Percentiles rank a stretch among this genome's conserved stretches.
These are phyloP conservation scores for Ceratitis capitata DNA, from an alignment of 1,140 invertebrate species.

Conservation along the genomic window DNA sequence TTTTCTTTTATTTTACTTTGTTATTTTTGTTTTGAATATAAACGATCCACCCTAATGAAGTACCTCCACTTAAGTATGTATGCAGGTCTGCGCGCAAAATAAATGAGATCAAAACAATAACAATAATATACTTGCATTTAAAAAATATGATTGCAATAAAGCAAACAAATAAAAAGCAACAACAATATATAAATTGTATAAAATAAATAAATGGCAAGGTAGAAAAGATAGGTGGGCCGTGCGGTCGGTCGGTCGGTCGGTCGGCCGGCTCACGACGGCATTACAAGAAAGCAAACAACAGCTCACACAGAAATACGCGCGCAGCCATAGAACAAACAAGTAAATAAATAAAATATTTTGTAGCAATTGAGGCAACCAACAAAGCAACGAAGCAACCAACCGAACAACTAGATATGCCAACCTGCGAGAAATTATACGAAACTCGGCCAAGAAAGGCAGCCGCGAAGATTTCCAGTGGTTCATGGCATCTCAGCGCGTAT, in stretches of 20 bases:
- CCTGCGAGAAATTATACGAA: background rate
- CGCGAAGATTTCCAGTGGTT: background rate
- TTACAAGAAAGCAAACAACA: constrained; percentile 4
- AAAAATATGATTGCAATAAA: constrained; percentile 32
- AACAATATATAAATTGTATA: constrained; percentile 18
- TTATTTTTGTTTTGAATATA: no score
- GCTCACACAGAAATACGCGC: background rate
- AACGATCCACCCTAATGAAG: background rate
- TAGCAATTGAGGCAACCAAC: background rate
- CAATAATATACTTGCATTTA: background rate
- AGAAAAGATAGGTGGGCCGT: no score
- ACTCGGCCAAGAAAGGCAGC: background rate
- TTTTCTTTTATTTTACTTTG: no score
- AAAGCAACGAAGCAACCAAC: background rate
- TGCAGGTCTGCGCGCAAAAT: background rate
- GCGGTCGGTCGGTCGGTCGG: no score
- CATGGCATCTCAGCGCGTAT: background rate
- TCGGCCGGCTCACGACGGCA: background rate
- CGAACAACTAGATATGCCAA: no score
- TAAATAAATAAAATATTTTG: constrained; percentile 33
- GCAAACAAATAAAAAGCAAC: constrained; percentile 24
- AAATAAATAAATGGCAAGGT: constrained; percentile 33
- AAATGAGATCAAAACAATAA: constrained; percentile 20
- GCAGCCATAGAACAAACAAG: background rate
- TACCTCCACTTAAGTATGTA: background rate